Evolutionary conservation across 2,888 invertebrate species (phyloP).

Genomic region (Poecilus cupreus): DNA sequence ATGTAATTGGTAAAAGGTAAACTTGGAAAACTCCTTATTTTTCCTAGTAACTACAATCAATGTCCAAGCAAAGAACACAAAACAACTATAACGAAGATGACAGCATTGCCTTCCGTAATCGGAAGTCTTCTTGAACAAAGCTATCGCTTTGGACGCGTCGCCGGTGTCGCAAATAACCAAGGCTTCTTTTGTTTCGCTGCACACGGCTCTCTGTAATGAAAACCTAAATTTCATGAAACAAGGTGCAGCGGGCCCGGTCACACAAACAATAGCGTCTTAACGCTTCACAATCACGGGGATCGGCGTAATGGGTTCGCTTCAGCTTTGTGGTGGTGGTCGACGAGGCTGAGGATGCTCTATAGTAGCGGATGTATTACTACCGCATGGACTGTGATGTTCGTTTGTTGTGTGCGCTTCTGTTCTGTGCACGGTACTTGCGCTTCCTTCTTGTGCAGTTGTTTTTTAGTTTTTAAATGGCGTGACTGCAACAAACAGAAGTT

Average conservation of each 20-base stretch:
- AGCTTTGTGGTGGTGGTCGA: constrained; percentile 12
- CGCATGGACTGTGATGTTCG: not conserved
- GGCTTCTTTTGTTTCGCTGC: constrained; percentile 48
- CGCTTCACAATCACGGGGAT: constrained; percentile 46
- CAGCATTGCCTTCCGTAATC: not conserved
- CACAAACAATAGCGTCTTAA: constrained; percentile 56
- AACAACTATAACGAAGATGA: constrained; percentile 13
- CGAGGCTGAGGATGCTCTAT: not conserved
- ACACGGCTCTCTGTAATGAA: constrained; percentile 48
- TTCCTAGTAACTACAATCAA: not conserved
- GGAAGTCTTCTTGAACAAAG: constrained; percentile 49
- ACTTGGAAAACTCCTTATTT: constrained; percentile 60
- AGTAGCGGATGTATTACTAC: not conserved
- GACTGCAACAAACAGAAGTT: no score
- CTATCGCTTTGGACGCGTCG: constrained; percentile 36
- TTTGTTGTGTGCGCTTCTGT: not conserved
- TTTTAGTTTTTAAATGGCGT: no score
- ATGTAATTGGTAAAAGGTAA: no score
- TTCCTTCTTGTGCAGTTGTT: not conserved
- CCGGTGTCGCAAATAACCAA: constrained; percentile 46
- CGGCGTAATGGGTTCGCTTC: constrained; percentile 46
- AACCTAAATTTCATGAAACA: constrained; percentile 58
- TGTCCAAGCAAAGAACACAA: not conserved
- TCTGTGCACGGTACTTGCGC: not conserved
- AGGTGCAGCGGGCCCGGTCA: constrained; percentile 16